phyloP scores from a whole-genome alignment of 2,113 vertebrate genomes.

The Tupaia chinensis region DNA sequence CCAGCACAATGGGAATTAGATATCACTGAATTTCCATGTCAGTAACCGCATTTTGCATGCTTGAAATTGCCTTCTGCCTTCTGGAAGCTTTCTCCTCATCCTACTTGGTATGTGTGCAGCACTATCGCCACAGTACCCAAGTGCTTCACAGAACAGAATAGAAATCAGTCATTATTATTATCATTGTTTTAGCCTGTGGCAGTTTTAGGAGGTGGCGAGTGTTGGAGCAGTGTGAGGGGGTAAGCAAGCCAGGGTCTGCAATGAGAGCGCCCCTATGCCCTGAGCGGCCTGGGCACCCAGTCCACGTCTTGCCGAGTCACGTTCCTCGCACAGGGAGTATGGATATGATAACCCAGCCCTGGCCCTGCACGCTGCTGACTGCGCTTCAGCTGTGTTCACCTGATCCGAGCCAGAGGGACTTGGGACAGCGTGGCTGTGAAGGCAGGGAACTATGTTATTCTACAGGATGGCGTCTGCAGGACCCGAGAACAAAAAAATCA shows the following conservation, averaged over 20 bases:
- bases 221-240: background rate
- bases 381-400: background rate
- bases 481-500: background rate
- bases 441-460: background rate
- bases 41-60: slow-evolving; percentile 60
- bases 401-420: background rate
- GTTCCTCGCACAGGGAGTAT: background rate
- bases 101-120: background rate
- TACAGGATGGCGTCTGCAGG: background rate
- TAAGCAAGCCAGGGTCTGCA: background rate
- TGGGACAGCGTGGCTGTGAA: background rate
- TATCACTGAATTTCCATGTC: slow-evolving; percentile 57
- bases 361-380: background rate
- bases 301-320: background rate
- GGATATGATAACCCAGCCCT: background rate
- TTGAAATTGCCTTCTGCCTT: slow-evolving; percentile 53
- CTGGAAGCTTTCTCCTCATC: background rate
- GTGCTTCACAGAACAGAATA: background rate
- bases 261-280: background rate
- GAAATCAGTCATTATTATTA: slow-evolving; percentile 20
- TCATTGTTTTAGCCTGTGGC: background rate
- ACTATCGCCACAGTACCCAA: background rate
- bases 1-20: slow-evolving; percentile 26
- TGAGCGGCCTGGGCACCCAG: background rate
- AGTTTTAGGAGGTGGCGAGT: slow-evolving; percentile 3